These are phyloP conservation scores for Danio albolineatus DNA, from an alignment of 2,797 vertebrate species.

Conservation along the genomic window DNA sequence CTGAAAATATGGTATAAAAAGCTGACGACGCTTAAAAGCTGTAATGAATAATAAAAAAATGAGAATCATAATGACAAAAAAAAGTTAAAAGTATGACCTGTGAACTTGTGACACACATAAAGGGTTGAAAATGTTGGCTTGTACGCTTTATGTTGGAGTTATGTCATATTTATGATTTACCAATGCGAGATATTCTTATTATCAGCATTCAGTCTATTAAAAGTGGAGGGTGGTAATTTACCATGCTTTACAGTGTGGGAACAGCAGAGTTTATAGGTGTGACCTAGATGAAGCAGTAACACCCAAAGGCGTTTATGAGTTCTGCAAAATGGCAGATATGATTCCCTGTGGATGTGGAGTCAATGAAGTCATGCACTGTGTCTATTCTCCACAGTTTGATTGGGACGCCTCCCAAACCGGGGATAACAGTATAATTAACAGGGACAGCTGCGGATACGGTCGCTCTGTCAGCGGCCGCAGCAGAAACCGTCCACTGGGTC, in stretches of 20 bases:
- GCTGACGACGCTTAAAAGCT: too few relatives aligned
- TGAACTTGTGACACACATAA: too few relatives aligned
- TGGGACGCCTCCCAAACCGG: conserved; percentile 67
- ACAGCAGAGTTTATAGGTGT: conserved; percentile 63
- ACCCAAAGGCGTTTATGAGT: conserved; percentile 68
- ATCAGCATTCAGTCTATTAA: too few relatives aligned
- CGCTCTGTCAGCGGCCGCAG: conserved; percentile 56
- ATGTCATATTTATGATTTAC: not conserved
- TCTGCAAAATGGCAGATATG: conserved; percentile 63
- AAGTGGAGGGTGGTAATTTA: conserved; percentile 12
- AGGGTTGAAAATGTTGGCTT: too few relatives aligned
- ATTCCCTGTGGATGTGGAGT: conserved; percentile 57
- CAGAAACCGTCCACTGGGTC: conserved; percentile 57
- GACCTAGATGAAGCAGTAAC: conserved; percentile 61
- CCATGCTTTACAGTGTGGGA: conserved; percentile 59
- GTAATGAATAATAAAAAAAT: too few relatives aligned
- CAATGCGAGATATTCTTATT: not conserved
- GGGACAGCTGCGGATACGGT: conserved; percentile 76
- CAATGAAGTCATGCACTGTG: conserved; percentile 65
- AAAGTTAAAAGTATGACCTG: too few relatives aligned
- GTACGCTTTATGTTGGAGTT: not conserved
- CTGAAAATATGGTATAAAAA: not conserved
- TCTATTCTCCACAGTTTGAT: conserved; percentile 65
- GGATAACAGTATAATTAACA: conserved; percentile 75
- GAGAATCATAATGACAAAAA: too few relatives aligned